phyloP scores from a whole-genome alignment of 2,888 invertebrate genomes.

The Pharmacophagus antenor region DNA sequence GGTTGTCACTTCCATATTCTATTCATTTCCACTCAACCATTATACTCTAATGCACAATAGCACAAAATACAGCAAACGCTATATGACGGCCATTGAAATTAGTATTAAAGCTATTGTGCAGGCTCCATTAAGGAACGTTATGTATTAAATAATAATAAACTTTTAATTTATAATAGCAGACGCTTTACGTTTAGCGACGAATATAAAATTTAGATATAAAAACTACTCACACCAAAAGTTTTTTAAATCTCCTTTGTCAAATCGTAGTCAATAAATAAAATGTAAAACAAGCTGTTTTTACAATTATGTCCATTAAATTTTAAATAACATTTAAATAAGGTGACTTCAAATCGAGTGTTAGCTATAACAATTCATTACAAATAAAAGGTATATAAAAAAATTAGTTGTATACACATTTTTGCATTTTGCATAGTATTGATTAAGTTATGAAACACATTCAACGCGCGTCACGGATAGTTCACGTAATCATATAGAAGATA shows the following conservation, averaged over 20 bases:
- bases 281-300: no score
- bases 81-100: not conserved
- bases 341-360: no score
- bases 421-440: not conserved
- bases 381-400: not conserved
- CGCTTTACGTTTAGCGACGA: no score
- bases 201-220: no score
- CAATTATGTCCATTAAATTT: no score
- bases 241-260: no score
- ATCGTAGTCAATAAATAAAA: no score
- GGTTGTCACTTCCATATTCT: conserved; percentile 2
- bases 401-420: not conserved
- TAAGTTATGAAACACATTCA: not conserved
- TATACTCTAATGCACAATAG: conserved; percentile 3
- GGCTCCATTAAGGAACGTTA: not conserved
- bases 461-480: not conserved
- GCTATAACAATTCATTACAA: no score
- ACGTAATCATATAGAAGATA: conserved; percentile 4
- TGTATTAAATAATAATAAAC: not conserved
- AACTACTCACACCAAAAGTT: no score
- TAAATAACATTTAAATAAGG: no score
- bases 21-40: not conserved
- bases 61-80: not conserved
- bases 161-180: no score
- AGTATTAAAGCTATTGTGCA: not conserved